Base-by-base conservation (phyloP, 64 coral and sea anemone genomes). In the Actinia tenebrosa region DNA sequence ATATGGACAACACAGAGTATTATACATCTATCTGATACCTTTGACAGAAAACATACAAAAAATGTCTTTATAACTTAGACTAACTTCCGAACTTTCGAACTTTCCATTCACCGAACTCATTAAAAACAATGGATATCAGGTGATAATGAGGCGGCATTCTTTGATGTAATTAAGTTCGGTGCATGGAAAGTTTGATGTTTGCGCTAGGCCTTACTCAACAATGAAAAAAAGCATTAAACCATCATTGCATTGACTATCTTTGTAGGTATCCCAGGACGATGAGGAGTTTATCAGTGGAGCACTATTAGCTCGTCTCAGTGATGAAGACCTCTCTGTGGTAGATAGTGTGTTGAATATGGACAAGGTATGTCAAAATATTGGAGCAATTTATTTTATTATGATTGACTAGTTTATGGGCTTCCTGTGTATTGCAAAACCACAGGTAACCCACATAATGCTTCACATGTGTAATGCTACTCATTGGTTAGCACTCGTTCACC, bases 281-380 rank as follows among this genome's bases (percentile, higher is more conserved):
- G 83, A 89, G 25, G 83, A 91, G 16, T 98, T 98, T 80, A 43
- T 98, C 25, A 84, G 58, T 17, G 92, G 93, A 30, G 91, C 87
- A 20, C 22, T 98, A 23, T 60, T 98, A 15, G 84, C 80, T 54
- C 63, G 89, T 17, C 78, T 98, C 0, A 60, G 85, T 46, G 95
- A 98, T 89, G 95, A 98, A 22, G 92, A 98, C 45, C 87, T 89
- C 19, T 55, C 78, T 44, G 92, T 98, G 46, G 95, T 98, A 45
- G 71, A 82, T 19, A 53, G 86, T 91, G 89, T 91, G 3, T 87
- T 98, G 1, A 77, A 86, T 20, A 64, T 98, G 44, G 92, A 90
- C 83, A 64, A 94, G 87, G 95, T 98, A 80, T 7, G 56, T 37
- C 30, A 37, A 37, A 37, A 37, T 37, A 37, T 37, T 37, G 30